Evolutionary conservation across 2,888 invertebrate species (phyloP), one percentile per base, ranked within the genome.

Genomic region (Pteria penguin): DNA sequence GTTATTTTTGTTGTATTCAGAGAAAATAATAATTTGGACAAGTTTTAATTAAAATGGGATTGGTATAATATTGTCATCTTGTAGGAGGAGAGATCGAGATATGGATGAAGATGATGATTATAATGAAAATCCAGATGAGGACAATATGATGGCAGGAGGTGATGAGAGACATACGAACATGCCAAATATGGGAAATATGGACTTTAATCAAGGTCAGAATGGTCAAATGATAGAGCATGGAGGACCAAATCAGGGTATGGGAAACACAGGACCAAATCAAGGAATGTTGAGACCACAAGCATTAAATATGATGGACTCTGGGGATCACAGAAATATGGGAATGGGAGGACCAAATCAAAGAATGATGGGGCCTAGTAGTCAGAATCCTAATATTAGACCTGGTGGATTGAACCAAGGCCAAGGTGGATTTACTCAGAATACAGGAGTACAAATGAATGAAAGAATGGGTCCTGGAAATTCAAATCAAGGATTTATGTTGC

Each of bases 321-420:
- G 58, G 14, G 58, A 68, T 32, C 68, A 68, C 24, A 58, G 68
- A 18, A 58, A 32, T 22, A 63, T 62, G 31, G 63, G 52, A 26
- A 45, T 45, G 54, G 55, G 66, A 27, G 66, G 66, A 29, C 60
- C 66, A n/a, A 62, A 61, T 72, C 63, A 62, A 36, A 63, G 68
- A 32, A 61, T 52, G 29, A 26, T 26, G 14, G 36, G 36, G 18
- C 33, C 33, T 24, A 36, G 24, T 24, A 26, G 63, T 22, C 33
- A 33, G n/a, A 58, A 24, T n/a, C 58, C 2, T 24, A 58, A 58
- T 58, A 58, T 58, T n/a, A 26, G 58, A 3, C 58, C 58, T 24
- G 58, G 58, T 24, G 26, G 26, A 14, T 26, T 26, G 2, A 58
- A 58, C 58, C 22, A 27, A 26, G 63, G 63, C 11, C 63, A 14